Base-by-base conservation (phyloP, 1,140 invertebrate genomes). In the Drosophila truncata region DNA sequence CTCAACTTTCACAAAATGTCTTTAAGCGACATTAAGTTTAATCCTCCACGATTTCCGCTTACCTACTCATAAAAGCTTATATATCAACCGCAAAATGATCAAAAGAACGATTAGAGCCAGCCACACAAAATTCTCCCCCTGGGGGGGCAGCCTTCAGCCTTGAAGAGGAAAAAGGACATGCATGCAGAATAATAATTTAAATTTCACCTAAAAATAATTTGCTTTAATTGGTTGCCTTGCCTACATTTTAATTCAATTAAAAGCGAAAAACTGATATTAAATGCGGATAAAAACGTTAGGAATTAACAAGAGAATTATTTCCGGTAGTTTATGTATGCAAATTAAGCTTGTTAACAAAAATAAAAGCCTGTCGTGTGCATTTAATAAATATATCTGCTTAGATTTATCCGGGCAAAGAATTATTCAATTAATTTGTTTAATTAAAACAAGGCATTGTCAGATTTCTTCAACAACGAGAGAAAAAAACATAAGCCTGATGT, bases 11-110 rank as follows among this genome's bases (percentile, higher is more conserved):
- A 52, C 44, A 47, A 47, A 52, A 67, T 67, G 8, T 27, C 62
- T 50, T 54, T 54, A 70, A 70, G 4, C 9, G 31, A 20, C 18
- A 20, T 42, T 50, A 35, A 7, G 18, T 23, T 46, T 63, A 63
- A 66, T 66, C 29, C 23, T 23, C 20, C 20, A 5, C 16, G 60
- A 64, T 46, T 66, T 46, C 2, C 20, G 37, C 16, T 37, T n/a
- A 20, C 23, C 44, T 29, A 29, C 37, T 42, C 9, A 14, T n/a
- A 23, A 23, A 23, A n/a, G 29, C 46, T 66, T 54, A 20, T 44
- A 70, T 62, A 67, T 67, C 37, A 70, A 44, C 63, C 66, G 62
- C 66, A 55, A 46, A 70, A 67, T 67, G 63, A 70, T 70, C 63
- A 70, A 70, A 70, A 44, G 66, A 49, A 67, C 63, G 66, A 70